Conservation (phyloP, 2,797 vertebrate genomes). For the Pristis pectinata region DNA sequence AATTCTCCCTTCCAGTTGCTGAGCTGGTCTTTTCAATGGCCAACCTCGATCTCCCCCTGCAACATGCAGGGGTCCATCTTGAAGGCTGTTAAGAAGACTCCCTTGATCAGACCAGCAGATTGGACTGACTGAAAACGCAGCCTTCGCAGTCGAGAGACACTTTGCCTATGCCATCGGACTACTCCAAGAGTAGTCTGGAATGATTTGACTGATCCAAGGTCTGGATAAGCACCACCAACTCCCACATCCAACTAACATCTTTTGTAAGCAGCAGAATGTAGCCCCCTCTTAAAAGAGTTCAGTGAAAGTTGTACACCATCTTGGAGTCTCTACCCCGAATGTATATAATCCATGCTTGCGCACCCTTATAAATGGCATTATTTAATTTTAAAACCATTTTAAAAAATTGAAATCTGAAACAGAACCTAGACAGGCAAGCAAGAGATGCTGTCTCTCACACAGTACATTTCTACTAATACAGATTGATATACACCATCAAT, state of each 20-base stretch:
- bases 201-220: not conserved
- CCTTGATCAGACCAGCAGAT: not conserved
- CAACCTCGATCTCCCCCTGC: too few species aligned
- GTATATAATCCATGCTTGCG: not conserved
- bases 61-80: not conserved
- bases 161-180: not conserved
- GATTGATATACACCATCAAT: conserved; percentile 36
- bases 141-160: not conserved
- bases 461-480: conserved; percentile 35
- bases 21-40: conserved; percentile 5
- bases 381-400: conserved; percentile 14
- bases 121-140: conserved; percentile 11
- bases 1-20: not conserved
- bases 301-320: not conserved
- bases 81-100: not conserved
- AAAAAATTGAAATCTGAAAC: conserved; percentile 25
- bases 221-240: not conserved
- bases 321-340: not conserved
- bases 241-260: not conserved
- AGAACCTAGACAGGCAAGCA: conserved; percentile 26
- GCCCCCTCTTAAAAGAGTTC: not conserved
- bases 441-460: conserved; percentile 31
- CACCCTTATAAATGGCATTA: not conserved
- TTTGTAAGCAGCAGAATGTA: conserved; percentile 13
- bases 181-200: not conserved